phyloP scores from a whole-genome alignment of 2,113 vertebrate species.

The Scortum barcoo region DNA sequence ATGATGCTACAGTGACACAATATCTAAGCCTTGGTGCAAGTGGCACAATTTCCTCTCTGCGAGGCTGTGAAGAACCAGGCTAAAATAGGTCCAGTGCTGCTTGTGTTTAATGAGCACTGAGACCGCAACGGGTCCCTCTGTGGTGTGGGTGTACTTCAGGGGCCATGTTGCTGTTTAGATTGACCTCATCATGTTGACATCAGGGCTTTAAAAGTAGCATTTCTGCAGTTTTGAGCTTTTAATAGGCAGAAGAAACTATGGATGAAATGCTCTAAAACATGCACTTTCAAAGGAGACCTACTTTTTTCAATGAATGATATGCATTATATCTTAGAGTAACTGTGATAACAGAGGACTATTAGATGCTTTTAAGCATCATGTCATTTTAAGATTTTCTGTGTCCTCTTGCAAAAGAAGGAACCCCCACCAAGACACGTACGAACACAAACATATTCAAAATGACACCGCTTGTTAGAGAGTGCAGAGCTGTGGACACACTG shows the following conservation, averaged over 20 bases:
- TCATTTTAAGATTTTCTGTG: background rate
- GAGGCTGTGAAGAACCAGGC: slow-evolving; percentile 19
- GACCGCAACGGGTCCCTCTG: slow-evolving; percentile 11
- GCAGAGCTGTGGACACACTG: slow-evolving; percentile 8
- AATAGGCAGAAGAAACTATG: background rate
- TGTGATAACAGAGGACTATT: background rate
- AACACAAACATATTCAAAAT: background rate
- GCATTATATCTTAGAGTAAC: background rate
- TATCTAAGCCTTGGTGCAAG: slow-evolving; percentile 20
- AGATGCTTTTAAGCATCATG: background rate
- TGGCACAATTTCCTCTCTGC: slow-evolving; percentile 13
- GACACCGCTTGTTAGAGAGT: slow-evolving; percentile 12
- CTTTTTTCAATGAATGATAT: background rate
- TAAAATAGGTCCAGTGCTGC: slow-evolving; percentile 25
- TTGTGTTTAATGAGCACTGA: slow-evolving; percentile 57
- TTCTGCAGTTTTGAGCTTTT: background rate
- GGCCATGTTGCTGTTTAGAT: slow-evolving; percentile 2
- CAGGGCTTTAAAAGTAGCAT: background rate
- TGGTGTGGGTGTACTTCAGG: slow-evolving; percentile 42
- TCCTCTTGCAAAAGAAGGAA: background rate
- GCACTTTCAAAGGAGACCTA: background rate
- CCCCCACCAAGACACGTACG: background rate
- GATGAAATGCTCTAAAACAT: background rate
- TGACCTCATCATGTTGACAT: slow-evolving; percentile 26
- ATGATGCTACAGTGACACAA: slow-evolving; percentile 25